Evolutionary conservation across 2,797 vertebrate species (phyloP), one percentile per base, ranked within the genome.

Genomic region (Cygnus olor): DNA sequence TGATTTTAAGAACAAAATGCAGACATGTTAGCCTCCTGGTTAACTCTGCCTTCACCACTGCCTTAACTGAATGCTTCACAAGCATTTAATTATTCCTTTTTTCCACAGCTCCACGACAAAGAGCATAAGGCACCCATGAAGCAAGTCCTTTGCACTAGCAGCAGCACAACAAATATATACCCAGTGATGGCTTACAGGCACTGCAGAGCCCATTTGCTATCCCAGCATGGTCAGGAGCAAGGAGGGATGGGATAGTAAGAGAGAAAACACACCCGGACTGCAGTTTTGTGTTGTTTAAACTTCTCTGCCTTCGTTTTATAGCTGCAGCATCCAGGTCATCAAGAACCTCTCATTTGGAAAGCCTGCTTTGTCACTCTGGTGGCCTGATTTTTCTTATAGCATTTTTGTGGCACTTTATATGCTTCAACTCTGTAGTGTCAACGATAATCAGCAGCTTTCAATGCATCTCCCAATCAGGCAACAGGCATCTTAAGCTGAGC

Each of bases 291-390:
- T 51, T 51, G 49, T 51, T 51, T 25, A 51, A 51, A 25, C 51
- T 53, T 53, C 51, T 27, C 11, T 53, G 64, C 53, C 78, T 89
- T 82, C 30, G 6, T 87, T 80, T 87, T 90, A 93, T 45, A 88
- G 85, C 49, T 83, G 32, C 72, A 74, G 27, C 65, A 88, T 80
- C 73, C 65, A 88, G 79, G 91, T 87, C 85, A 96, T 30, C 3
- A 21, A 56, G 61, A 74, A 24, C 17, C 21, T 78, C 79, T 90
- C 54, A 45, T 20, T 32, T 42, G 80, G 86, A 92, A 93, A 80
- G 42, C 44, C 57, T 86, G 32, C 81, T 40, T 42, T 19, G 40
- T 38, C 44, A 30, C 71, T 32, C 0, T 1, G 9, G 45, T 57
- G 72, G 86, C 89, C 84, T 40, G 45, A 5, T 88, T 95, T 90